phyloP scores from a whole-genome alignment of 2,888 invertebrate species.

The Chymomyza caudatula region DNA sequence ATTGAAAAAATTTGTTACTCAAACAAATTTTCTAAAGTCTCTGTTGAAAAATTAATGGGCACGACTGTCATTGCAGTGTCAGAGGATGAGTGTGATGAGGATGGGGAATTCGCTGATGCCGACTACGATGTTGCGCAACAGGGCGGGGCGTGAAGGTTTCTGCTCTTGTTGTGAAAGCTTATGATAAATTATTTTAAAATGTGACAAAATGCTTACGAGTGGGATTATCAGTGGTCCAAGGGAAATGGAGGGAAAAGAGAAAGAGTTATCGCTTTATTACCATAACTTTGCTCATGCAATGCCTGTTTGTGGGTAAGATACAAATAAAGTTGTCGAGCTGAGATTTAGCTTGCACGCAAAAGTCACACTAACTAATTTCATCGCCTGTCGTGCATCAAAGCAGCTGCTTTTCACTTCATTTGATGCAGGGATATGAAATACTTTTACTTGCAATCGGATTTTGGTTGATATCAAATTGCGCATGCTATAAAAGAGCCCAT shows the following conservation, averaged over 20 bases:
- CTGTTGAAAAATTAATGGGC: slow-evolving; percentile 68
- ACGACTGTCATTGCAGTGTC: slow-evolving; percentile 66
- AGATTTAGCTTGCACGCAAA: not conserved
- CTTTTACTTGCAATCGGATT: too few relatives aligned
- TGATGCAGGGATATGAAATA: too few relatives aligned
- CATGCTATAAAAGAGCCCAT: not conserved
- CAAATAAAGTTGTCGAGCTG: slow-evolving; percentile 1
- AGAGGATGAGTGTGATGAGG: slow-evolving; percentile 32
- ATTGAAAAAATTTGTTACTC: slow-evolving; percentile 51
- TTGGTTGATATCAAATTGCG: too few relatives aligned
- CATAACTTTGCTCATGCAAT: not conserved
- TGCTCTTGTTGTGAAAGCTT: slow-evolving; percentile 59
- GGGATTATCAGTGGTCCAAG: slow-evolving; percentile 57
- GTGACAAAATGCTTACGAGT: slow-evolving; percentile 74
- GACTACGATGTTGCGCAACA: slow-evolving; percentile 4
- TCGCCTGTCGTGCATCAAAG: not conserved
- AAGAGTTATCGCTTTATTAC: not conserved
- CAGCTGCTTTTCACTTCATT: too few relatives aligned
- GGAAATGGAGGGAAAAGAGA: not conserved
- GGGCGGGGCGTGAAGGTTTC: slow-evolving; percentile 47
- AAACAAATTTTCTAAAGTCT: slow-evolving; percentile 65
- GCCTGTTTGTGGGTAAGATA: not conserved
- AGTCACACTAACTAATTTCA: not conserved
- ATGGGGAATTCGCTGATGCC: not conserved
- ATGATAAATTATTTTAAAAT: slow-evolving; percentile 76